Evolutionary conservation across 2,113 vertebrate species (phyloP).

Genomic region (Myocastor coypus): DNA sequence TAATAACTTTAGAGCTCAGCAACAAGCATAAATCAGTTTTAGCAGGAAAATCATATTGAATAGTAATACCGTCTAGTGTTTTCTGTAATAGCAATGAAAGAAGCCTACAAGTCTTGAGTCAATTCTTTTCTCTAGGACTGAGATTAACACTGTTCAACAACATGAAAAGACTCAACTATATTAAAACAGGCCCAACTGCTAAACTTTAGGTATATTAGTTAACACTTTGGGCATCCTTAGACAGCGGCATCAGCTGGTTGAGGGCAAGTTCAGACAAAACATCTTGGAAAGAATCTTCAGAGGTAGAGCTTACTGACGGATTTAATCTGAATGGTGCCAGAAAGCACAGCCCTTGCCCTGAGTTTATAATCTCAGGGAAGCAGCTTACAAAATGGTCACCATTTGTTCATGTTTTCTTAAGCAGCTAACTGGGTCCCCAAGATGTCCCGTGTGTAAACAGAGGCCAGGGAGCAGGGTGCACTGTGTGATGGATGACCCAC

Average conservation of each 20-base stretch:
- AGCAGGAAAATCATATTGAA: constrained; percentile 21
- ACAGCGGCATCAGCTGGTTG: background rate
- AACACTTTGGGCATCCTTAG: background rate
- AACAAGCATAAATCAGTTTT: constrained; percentile 34
- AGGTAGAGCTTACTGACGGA: constrained; percentile 38
- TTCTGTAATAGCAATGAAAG: constrained; percentile 28
- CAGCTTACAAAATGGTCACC: constrained; percentile 72
- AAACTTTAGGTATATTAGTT: background rate
- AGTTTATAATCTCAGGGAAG: constrained; percentile 67
- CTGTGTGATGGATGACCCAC: constrained; percentile 88
- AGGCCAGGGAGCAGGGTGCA: constrained; percentile 83
- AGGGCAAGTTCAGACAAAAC: constrained; percentile 41
- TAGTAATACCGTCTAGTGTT: background rate
- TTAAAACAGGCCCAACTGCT: background rate
- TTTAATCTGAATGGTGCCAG: constrained; percentile 49
- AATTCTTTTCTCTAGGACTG: background rate
- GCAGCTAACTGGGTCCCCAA: constrained; percentile 88
- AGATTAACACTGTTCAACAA: background rate
- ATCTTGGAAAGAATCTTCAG: background rate
- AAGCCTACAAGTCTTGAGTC: background rate
- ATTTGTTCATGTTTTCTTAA: constrained; percentile 82
- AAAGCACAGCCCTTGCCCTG: background rate
- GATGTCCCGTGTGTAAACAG: constrained; percentile 90
- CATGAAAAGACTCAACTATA: constrained; percentile 3
- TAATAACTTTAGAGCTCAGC: background rate